Conservation (phyloP, 2,797 vertebrate species). For the Lycodopsis pacificus region DNA sequence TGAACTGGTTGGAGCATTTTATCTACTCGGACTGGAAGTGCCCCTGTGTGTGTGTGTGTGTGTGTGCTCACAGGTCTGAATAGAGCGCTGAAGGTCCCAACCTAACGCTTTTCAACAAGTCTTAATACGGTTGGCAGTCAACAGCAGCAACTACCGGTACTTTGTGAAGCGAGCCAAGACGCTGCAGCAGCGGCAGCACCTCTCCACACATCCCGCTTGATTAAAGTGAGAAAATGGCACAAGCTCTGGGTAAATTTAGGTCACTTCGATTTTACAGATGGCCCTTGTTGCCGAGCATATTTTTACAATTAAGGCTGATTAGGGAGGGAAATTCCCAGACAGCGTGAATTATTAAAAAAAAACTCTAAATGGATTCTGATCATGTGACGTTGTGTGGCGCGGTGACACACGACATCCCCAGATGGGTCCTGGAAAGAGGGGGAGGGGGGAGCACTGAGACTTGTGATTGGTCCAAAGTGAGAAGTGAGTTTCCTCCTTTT, state of each 20-base stretch:
- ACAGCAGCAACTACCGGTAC: not conserved
- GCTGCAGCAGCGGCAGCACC: conserved; percentile 31
- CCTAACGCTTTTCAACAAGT: conserved; percentile 19
- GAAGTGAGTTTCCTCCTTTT: conserved; percentile 70
- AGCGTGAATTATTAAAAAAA: conserved; percentile 84
- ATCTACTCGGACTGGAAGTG: conserved; percentile 47
- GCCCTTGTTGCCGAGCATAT: conserved; percentile 76
- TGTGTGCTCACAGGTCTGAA: conserved; percentile 10
- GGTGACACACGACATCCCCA: conserved; percentile 63
- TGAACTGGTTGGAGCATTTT: conserved; percentile 34
- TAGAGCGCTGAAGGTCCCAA: conserved; percentile 23
- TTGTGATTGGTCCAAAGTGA: conserved; percentile 65
- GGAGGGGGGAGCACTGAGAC: not conserved
- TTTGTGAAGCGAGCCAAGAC: conserved; percentile 26
- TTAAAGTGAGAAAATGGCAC: conserved; percentile 74
- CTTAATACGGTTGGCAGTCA: conserved; percentile 9
- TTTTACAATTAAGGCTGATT: conserved; percentile 82
- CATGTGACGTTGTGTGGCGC: conserved; percentile 55
- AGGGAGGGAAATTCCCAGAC: conserved; percentile 80
- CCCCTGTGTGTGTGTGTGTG: not conserved
- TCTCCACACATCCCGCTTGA: conserved; percentile 59
- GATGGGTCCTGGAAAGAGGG: conserved; percentile 43
- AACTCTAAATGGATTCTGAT: conserved; percentile 76
- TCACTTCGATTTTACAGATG: conserved; percentile 79
- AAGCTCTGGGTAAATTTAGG: conserved; percentile 69